Evolutionary conservation across 2,113 vertebrate genomes (phyloP).

Genomic region (Corvus hawaiiensis): DNA sequence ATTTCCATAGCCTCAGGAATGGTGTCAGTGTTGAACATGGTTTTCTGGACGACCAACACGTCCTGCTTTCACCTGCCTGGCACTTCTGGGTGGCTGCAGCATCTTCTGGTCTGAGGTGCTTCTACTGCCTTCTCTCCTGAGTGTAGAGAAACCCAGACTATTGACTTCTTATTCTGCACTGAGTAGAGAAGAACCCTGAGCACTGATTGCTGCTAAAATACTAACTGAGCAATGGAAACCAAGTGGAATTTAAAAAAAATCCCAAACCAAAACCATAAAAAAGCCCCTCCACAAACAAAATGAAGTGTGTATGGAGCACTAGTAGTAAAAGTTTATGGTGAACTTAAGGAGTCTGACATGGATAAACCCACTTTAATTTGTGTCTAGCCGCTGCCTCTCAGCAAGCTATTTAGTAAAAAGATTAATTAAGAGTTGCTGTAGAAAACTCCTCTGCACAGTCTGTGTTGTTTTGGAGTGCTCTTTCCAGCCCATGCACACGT

Average conservation of each 20-base stretch:
- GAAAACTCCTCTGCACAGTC: neutral
- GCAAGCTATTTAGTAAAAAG: neutral
- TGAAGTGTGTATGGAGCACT: fast-evolving
- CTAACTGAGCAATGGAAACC: neutral
- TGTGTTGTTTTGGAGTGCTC: neutral
- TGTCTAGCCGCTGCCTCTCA: neutral
- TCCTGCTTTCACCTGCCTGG: neutral
- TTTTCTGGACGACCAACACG: neutral
- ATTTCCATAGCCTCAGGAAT: neutral
- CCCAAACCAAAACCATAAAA: neutral
- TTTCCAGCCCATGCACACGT: fast-evolving
- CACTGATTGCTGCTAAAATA: neutral
- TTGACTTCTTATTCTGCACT: neutral
- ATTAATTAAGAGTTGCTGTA: neutral
- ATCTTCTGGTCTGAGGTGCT: neutral
- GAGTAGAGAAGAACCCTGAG: neutral
- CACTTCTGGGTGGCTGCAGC: neutral
- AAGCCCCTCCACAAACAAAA: neutral
- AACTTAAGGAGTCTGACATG: too few species aligned
- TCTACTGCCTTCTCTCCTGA: neutral
- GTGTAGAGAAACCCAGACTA: neutral
- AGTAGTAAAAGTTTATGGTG: neutral
- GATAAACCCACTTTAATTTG: neutral
- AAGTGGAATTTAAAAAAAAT: neutral
- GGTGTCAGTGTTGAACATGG: neutral